These are phyloP conservation scores for Myotis myotis DNA, from an alignment of 2,797 vertebrate species.

Conservation along the genomic window DNA sequence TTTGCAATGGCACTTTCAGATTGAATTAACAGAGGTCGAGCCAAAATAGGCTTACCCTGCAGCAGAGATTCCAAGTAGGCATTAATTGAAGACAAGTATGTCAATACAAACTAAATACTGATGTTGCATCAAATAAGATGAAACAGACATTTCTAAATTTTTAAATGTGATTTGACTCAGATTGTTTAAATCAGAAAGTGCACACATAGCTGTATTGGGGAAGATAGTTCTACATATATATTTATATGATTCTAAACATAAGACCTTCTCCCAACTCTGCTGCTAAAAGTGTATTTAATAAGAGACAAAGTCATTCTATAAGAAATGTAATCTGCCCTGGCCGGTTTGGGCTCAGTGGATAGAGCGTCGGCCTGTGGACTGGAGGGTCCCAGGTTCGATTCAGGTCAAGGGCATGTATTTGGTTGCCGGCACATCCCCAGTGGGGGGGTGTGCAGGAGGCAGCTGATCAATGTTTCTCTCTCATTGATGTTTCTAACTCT, in stretches of 20 bases:
- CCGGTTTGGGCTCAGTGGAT: too few species aligned
- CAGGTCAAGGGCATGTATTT: too few species aligned
- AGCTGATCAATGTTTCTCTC: too few species aligned
- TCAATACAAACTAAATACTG: constrained; percentile 11
- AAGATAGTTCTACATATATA: not conserved
- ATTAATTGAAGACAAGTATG: constrained; percentile 44
- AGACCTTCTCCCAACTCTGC: not conserved
- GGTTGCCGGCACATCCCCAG: too few species aligned
- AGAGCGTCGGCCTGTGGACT: too few species aligned
- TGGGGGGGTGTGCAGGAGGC: too few species aligned
- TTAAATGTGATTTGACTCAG: not conserved
- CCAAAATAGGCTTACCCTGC: not conserved
- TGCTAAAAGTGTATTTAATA: not conserved
- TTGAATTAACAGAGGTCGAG: constrained; percentile 40
- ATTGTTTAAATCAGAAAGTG: not conserved
- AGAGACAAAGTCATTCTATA: not conserved
- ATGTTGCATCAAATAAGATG: constrained; percentile 6
- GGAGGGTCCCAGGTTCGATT: too few species aligned
- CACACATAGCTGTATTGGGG: not conserved
- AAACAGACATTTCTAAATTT: constrained; percentile 12
- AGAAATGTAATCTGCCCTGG: not conserved
- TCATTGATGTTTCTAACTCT: too few species aligned
- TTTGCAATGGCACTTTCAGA: constrained; percentile 5
- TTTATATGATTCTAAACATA: not conserved
- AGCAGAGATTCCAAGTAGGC: constrained; percentile 13